Base-by-base conservation (phyloP, 2,113 vertebrate genomes). In the Psophia crepitans region DNA sequence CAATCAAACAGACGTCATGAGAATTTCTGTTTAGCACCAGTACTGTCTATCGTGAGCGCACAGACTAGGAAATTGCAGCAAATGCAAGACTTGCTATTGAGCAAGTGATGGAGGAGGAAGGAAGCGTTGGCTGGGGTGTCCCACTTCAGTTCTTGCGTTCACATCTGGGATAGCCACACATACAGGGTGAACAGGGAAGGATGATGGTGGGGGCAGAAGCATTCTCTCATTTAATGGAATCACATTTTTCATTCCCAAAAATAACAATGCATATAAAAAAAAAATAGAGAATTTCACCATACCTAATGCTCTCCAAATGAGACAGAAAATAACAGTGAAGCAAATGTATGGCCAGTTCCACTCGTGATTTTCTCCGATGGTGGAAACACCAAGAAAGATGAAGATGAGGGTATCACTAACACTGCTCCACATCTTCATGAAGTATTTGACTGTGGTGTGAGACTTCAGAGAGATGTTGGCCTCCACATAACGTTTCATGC, bases 341-440 rank as follows among this genome's bases (percentile, higher is more conserved):
- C 97, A 98, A 82, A 99, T 98, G 24, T 98, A 99, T 2, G 98
- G 95, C 98, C 98, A 98, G 77, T 98, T 98, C 98, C 98, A 99
- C 94, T 98, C 98, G 3, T 99, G 98, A 48, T 98, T 98, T 19
- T 98, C 98, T 83, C 98, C 98, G 41, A 98, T 98, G 57, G 98
- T 98, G 94, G 98, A 99, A 80, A 99, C 98, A 1, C 98, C 98
- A 14, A 99, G 98, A 94, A 99, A 99, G 97, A 99, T 98, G 96
- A 99, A 99, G 95, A 99, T 99, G 69, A 99, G 97, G 51, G 98
- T 99, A 57, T 99, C 98, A 1, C 98, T 99, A 28, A 98, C 98
- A 2, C 98, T 98, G 97, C 98, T 99, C 98, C 98, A 99, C 98
- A 99, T 99, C 98, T 99, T 99, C 98, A 99, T 98, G 96, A 99